These are phyloP conservation scores for Galleria mellonella DNA, from an alignment of 1,140 invertebrate species.

Conservation along the genomic window DNA sequence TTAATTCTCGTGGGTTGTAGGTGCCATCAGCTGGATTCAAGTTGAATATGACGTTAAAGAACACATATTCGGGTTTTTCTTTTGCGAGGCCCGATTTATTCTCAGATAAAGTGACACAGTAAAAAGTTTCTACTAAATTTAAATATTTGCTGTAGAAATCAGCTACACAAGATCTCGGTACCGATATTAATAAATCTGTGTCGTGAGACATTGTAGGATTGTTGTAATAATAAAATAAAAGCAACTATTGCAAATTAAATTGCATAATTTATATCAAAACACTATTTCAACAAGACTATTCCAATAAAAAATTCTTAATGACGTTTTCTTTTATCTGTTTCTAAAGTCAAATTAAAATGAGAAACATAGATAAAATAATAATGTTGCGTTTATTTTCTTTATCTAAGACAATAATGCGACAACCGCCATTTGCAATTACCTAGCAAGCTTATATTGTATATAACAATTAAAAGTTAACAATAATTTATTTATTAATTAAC, in stretches of 20 bases:
- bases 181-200: slow-evolving; percentile 53
- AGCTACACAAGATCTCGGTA: slow-evolving; percentile 54
- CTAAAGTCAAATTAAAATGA: too few relatives aligned
- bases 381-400: too few relatives aligned
- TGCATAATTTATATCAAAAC: slow-evolving; percentile 58
- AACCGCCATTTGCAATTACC: too few relatives aligned
- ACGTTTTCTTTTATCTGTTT: too few relatives aligned
- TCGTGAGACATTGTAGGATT: slow-evolving; percentile 59
- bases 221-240: slow-evolving; percentile 31
- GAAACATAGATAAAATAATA: too few relatives aligned
- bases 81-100: slow-evolving; percentile 38
- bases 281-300: slow-evolving; percentile 24
- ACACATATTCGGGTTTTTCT: slow-evolving; percentile 50
- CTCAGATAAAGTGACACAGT: slow-evolving; percentile 63
- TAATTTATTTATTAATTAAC: too few relatives aligned
- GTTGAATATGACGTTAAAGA: slow-evolving; percentile 56
- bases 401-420: too few relatives aligned
- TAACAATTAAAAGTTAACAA: too few relatives aligned
- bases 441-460: too few relatives aligned
- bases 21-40: slow-evolving; percentile 51
- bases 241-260: slow-evolving; percentile 41
- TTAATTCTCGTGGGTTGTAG: slow-evolving; percentile 47
- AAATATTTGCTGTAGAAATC: slow-evolving; percentile 64
- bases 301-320: slow-evolving; percentile 11
- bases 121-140: slow-evolving; percentile 69